Evolutionary conservation across 2,797 vertebrate species (phyloP).

Genomic region (Eutrigla gurnardus): DNA sequence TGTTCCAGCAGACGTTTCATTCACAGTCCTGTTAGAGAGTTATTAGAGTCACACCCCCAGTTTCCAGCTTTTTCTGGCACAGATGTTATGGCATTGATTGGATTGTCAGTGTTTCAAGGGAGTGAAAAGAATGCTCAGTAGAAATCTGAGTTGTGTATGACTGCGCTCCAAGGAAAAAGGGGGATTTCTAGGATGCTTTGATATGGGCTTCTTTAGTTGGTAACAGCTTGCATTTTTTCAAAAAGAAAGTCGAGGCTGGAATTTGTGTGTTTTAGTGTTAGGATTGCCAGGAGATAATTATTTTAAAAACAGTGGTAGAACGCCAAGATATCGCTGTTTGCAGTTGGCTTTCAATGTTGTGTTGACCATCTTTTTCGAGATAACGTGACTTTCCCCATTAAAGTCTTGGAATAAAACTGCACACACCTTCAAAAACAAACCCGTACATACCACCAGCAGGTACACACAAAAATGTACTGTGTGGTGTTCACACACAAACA

Average conservation of each 20-base stretch:
- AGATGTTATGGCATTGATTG: constrained; percentile 31
- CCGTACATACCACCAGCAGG: neutral
- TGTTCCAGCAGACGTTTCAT: constrained; percentile 28
- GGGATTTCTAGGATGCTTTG: constrained; percentile 35
- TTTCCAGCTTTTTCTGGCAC: constrained; percentile 47
- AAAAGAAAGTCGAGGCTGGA: constrained; percentile 14
- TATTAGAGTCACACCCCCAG: constrained; percentile 33
- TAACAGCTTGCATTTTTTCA: constrained; percentile 32
- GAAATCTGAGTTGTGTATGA: constrained; percentile 24
- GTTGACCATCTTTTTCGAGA: constrained; percentile 1
- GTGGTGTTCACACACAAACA: constrained; percentile 28
- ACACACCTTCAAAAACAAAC: constrained; percentile 3
- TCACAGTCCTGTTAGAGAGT: constrained; percentile 25
- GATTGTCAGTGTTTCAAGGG: constrained; percentile 35
- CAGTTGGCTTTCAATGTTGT: neutral
- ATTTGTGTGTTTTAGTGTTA: neutral
- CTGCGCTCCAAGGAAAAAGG: constrained; percentile 13
- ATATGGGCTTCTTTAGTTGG: constrained; percentile 12
- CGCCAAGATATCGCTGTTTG: constrained; percentile 2
- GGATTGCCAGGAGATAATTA: constrained; percentile 18
- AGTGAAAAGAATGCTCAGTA: constrained; percentile 46
- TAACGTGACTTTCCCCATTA: neutral
- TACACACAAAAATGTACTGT: constrained; percentile 9
- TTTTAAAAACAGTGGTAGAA: constrained; percentile 8
- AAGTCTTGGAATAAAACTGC: constrained; percentile 2